Base-by-base conservation (phyloP, 2,888 invertebrate genomes). In the Cerastoderma edule region DNA sequence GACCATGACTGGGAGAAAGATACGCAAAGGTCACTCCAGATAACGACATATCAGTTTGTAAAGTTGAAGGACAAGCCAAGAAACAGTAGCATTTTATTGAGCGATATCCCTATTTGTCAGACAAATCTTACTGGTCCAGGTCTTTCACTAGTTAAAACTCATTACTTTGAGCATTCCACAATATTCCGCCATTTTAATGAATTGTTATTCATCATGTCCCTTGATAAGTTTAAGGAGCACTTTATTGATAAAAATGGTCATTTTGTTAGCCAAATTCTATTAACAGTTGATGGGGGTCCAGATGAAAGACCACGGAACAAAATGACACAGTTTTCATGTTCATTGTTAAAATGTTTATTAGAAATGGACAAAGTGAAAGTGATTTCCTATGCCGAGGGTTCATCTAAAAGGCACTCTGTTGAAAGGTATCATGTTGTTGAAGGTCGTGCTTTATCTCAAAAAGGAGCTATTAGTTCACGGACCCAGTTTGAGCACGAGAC, bases 241-340 rank as follows among this genome's bases (percentile, higher is more conserved):
- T 70, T 70, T 39, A 63, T 8, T 33, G 6, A n/a, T 10, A 6
- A 63, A 6, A 56, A 70, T 70, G 70, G 63, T 33, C 8, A 22
- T 54, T 22, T 71, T 64, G 64, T 71, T 50, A 30, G 54, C 22
- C n/a, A 65, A 65, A 54, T 71, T n/a, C 1, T 65, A n/a, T 39
- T 67, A 24, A 73, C 67, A 33, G 73, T 67, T 48, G 73, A 73
- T 28, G 67, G 73, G 32, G 73, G 73, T 32, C 39, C 67, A 16
- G 66, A 72, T 67, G 72, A 72, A 66, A 2, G 72, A 30, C 72
- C 66, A 44, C 16, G 72, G 32, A 72, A 72, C 27, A 72, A 72
- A 30, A 56, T 67, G 46, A 67, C 67, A 16, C 28, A 6, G n/a
- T 73, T 73, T 67, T 44, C n/a, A 16, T 24, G n/a, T 19, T 67